Percentiles rank a stretch among this genome's conserved stretches.
Conservation (phyloP, 2,797 vertebrate species). For the Hippoglossus hippoglossus region DNA sequence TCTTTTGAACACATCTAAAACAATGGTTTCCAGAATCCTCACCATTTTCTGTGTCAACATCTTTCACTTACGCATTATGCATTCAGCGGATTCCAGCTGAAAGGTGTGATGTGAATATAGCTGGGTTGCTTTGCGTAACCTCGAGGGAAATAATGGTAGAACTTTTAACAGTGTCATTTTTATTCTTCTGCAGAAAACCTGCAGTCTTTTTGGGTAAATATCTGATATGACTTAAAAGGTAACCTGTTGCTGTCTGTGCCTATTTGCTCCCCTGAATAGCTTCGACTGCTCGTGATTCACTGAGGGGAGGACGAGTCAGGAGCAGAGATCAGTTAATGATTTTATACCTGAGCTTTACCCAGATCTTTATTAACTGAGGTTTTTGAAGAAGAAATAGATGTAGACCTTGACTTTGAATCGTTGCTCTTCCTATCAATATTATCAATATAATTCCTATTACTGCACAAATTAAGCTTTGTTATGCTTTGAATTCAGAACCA, state of each 20-base stretch:
- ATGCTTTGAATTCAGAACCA: background rate
- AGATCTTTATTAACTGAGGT: background rate
- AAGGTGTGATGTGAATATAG: conserved; percentile 53
- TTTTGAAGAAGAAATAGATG: background rate
- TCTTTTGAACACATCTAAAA: conserved; percentile 10
- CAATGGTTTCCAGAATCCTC: conserved; percentile 26
- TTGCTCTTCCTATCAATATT: too few species aligned
- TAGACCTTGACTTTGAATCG: background rate
- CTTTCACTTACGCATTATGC: conserved; percentile 38
- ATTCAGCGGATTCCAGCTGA: conserved; percentile 29
- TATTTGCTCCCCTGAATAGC: conserved; percentile 3
- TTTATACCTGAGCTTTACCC: background rate
- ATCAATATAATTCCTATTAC: too few species aligned
- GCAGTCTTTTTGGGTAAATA: conserved; percentile 32
- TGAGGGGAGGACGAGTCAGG: conserved; percentile 7
- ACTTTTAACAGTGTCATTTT: conserved; percentile 40
- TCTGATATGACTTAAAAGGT: conserved; percentile 24
- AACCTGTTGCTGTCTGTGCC: conserved; percentile 10
- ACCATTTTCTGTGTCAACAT: conserved; percentile 30
- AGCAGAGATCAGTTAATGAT: background rate
- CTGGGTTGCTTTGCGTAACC: conserved; percentile 24
- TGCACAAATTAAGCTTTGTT: background rate
- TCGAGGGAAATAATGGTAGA: conserved; percentile 38
- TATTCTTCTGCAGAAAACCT: conserved; percentile 25
- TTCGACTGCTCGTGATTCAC: background rate